Evolutionary conservation across 2,113 vertebrate genomes (phyloP).

Genomic region (Mormyrus iriodes): DNA sequence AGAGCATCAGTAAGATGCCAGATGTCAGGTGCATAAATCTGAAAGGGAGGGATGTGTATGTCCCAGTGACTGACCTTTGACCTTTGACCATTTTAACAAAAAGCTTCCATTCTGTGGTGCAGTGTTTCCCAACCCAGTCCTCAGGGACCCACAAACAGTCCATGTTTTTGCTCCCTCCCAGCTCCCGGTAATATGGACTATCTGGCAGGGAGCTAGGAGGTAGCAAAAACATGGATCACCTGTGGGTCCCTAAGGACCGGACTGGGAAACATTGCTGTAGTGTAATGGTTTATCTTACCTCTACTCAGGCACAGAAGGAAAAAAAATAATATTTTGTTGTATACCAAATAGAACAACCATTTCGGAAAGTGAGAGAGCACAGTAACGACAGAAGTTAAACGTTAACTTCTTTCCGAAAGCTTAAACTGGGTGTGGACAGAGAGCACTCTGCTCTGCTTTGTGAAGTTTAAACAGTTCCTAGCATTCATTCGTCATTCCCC

Average conservation of each 20-base stretch:
- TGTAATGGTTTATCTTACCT: not conserved
- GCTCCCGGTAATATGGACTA: not conserved
- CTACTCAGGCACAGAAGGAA: not conserved
- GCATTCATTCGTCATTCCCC: not conserved
- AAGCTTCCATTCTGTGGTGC: not conserved
- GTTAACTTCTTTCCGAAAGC: not conserved
- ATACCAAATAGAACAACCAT: not conserved
- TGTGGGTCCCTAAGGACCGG: not conserved
- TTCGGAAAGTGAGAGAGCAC: not conserved
- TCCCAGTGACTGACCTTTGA: not conserved
- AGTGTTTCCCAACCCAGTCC: not conserved
- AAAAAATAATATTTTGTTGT: not conserved
- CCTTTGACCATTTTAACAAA: not conserved
- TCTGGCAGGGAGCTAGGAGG: not conserved
- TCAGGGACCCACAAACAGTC: not conserved
- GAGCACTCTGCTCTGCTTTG: not conserved
- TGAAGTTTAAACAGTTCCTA: constrained; percentile 9
- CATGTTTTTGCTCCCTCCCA: not conserved
- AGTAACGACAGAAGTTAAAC: not conserved
- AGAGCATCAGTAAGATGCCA: not conserved
- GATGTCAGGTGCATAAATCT: not conserved
- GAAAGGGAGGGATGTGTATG: not conserved
- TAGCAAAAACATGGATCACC: not conserved
- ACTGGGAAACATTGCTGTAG: not conserved
- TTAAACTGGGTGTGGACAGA: not conserved